A percentile compares a stretch with the other conserved stretches of the same genome.
phyloP scores from a whole-genome alignment of 2,888 invertebrate species.

The Rhagonycha fulva region DNA sequence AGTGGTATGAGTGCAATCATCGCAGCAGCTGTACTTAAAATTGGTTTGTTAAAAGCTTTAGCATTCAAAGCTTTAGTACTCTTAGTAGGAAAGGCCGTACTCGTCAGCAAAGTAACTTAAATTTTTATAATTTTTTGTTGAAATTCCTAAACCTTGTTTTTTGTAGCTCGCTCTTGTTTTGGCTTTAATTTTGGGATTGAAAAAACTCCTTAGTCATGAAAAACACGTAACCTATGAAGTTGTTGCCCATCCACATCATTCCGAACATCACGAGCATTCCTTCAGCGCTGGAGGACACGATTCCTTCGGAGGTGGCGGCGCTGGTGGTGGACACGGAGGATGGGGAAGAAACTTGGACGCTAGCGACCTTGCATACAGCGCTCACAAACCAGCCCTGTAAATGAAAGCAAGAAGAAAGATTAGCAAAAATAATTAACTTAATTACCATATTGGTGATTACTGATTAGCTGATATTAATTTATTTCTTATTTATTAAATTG shows the following conservation, averaged over 20 bases:
- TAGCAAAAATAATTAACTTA: neutral
- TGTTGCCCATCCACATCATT: conserved; percentile 72
- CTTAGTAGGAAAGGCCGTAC: conserved; percentile 82
- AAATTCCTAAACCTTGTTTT: neutral
- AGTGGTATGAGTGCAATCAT: conserved; percentile 70
- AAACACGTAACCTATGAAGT: conserved; percentile 77
- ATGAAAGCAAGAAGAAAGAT: neutral
- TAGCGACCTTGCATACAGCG: conserved; percentile 66
- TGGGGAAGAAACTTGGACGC: conserved; percentile 63
- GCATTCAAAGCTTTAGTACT: conserved; percentile 81
- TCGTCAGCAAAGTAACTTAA: conserved; percentile 70
- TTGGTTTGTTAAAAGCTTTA: conserved; percentile 78
- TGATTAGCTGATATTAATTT: conserved; percentile 35
- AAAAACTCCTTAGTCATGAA: conserved; percentile 78
- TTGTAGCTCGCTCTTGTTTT: conserved; percentile 73
- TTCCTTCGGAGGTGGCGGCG: conserved; percentile 45
- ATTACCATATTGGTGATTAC: conserved; percentile 51
- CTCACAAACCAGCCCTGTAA: conserved; percentile 57
- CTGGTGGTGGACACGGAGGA: conserved; percentile 56
- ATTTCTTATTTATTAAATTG: conserved; percentile 40
- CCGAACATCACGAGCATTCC: conserved; percentile 60
- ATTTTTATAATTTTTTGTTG: neutral
- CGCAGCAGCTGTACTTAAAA: conserved; percentile 78
- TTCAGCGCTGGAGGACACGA: conserved; percentile 51
- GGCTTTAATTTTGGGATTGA: conserved; percentile 79